Base-by-base conservation (phyloP, 2,888 invertebrate genomes). In the Danaus chrysippus region DNA sequence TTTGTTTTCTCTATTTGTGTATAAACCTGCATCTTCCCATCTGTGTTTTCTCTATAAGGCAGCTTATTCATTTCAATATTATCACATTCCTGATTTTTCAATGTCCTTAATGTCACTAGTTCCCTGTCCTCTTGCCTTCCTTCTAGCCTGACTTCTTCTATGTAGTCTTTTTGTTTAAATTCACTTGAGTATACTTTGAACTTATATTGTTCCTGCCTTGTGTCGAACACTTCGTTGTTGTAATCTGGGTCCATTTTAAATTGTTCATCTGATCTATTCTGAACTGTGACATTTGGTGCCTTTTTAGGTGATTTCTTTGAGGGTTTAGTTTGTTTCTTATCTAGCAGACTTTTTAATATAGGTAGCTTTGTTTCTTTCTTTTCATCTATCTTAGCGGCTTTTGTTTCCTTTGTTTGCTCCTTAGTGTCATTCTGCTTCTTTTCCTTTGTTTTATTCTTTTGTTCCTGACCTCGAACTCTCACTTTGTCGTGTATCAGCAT, bases 401-500 rank as follows among this genome's bases (percentile, higher is more conserved):
- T 54, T 41, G 69, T 69, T 23, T 65, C 64, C 9, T 70, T 72
- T 41, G 67, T 68, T 56, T 66, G 54, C 34, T 68, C 17, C 9
- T 49, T 68, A 49, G 69, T 68, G 43, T 68, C 68, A 1, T 62
- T 52, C 19, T 72, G 71, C n/a, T 64, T 65, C 13, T 61, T 62
- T 13, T 68, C 63, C 6, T 67, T 56, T n/a, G 61, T 76, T 13
- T 70, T 72, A 42, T 68, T 68, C 34, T 79, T 81, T 12, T 71
- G 72, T 11, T 81, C 80, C 42, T 76, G 78, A 13, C 61, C 60
- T 56, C 74, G 66, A 64, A 71, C 70, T n/a, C 82, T 78, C 10
- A 79, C 67, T 59, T 85, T 86, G 54, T 86, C 84, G 81, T 97
- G 97, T 0, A 94, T 95, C 58, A 93, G 93, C 78, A 93, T 88